Evolutionary conservation across 2,113 vertebrate species (phyloP).

Genomic region (Erinaceus europaeus): DNA sequence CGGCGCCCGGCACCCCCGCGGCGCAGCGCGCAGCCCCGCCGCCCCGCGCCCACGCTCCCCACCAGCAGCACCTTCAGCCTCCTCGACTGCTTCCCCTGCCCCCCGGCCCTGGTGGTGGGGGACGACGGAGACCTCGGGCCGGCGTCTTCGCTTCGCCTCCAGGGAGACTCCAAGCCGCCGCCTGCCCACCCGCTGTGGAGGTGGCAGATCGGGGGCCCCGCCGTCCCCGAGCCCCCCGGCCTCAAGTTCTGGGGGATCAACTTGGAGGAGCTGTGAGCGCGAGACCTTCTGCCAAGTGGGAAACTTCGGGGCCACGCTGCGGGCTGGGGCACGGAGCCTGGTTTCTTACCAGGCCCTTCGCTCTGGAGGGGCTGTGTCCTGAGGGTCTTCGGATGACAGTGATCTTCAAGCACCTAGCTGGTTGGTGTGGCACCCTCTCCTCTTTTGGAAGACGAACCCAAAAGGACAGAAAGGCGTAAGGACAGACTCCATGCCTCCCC

Average conservation of each 20-base stretch:
- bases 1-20: conserved; percentile 71
- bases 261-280: conserved; percentile 71
- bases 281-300: background rate
- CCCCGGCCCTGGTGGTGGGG: conserved; percentile 83
- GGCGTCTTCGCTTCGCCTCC: conserved; percentile 82
- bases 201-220: conserved; percentile 86
- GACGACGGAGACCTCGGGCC: conserved; percentile 86
- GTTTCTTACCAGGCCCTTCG: background rate
- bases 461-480: background rate
- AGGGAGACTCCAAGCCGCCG: conserved; percentile 71
- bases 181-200: conserved; percentile 85
- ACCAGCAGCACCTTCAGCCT: conserved; percentile 82
- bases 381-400: conserved; percentile 48
- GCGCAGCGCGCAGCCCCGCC: conserved; percentile 68
- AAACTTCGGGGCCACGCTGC: background rate
- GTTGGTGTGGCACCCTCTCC: background rate
- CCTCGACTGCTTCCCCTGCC: conserved; percentile 84
- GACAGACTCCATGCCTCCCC: conserved; percentile 36
- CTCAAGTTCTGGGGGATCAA: conserved; percentile 82
- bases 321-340: background rate
- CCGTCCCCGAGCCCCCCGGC: conserved; percentile 84
- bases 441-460: background rate
- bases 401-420: conserved; percentile 49
- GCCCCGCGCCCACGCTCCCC: conserved; percentile 65
- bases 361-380: background rate